These are phyloP conservation scores for Dicerorhinus sumatrensis DNA, from an alignment of 2,113 vertebrate species.

Conservation along the genomic window DNA sequence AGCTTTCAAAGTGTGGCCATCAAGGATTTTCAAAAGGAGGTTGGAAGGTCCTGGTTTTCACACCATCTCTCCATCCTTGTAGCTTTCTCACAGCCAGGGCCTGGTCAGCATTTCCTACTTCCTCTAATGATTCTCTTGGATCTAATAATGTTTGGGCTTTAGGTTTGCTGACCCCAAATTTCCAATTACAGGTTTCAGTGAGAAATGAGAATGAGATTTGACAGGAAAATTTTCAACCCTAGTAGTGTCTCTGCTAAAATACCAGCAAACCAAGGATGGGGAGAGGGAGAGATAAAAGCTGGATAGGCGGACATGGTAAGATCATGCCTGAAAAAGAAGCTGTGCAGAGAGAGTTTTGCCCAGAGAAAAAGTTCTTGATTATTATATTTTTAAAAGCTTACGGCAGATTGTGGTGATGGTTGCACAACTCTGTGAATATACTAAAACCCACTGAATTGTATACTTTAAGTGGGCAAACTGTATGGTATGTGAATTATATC, in stretches of 20 bases:
- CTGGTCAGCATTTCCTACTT: not conserved
- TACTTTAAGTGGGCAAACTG: not conserved
- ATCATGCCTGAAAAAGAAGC: not conserved
- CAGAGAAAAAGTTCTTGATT: not conserved
- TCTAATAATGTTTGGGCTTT: not conserved
- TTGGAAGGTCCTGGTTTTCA: not conserved
- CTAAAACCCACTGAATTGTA: not conserved
- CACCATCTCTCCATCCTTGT: slow-evolving; percentile 47
- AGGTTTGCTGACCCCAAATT: not conserved
- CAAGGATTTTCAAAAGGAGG: not conserved
- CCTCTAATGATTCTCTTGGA: not conserved
- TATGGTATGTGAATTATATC: not conserved
- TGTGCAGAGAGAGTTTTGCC: not conserved
- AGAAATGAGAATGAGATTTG: slow-evolving; percentile 17
- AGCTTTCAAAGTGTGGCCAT: slow-evolving; percentile 29
- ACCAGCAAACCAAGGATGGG: slow-evolving; percentile 26
- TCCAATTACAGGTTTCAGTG: not conserved
- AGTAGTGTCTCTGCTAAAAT: not conserved
- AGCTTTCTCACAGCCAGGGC: not conserved
- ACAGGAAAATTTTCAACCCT: not conserved
- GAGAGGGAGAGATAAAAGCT: slow-evolving; percentile 28
- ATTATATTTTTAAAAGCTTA: slow-evolving; percentile 5
- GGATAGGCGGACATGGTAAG: not conserved
- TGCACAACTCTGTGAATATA: not conserved
- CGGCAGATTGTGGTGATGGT: not conserved